Evolutionary conservation across 2,797 vertebrate genomes (phyloP).

Genomic region (Scarus forsteni): DNA sequence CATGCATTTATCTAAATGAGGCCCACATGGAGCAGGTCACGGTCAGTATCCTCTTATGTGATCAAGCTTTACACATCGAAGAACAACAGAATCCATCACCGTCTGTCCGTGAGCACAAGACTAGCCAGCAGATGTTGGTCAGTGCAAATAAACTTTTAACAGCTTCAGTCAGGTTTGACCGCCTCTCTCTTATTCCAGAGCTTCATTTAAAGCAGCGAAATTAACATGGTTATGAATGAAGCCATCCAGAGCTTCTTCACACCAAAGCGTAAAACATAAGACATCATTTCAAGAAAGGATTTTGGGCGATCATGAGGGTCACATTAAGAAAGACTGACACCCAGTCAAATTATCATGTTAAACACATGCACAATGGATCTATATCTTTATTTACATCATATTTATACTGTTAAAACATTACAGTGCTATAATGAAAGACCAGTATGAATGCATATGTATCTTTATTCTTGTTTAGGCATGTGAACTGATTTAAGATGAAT

Average conservation of each 20-base stretch:
- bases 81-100: not conserved
- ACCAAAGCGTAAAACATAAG: not conserved
- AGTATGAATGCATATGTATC: too few relatives aligned
- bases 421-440: too few relatives aligned
- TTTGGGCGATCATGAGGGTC: too few relatives aligned
- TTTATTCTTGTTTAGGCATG: too few relatives aligned
- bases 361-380: too few relatives aligned
- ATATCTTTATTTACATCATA: too few relatives aligned
- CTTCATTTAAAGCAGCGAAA: not conserved
- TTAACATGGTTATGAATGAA: not conserved
- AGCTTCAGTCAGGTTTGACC: not conserved
- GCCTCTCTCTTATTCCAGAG: not conserved
- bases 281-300: too few relatives aligned
- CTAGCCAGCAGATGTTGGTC: conserved; percentile 10
- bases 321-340: too few relatives aligned
- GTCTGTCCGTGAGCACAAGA: not conserved
- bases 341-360: too few relatives aligned
- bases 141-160: not conserved
- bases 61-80: conserved; percentile 1
- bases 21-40: conserved; percentile 1
- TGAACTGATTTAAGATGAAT: too few relatives aligned
- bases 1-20: conserved; percentile 18
- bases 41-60: not conserved
- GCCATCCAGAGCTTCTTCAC: conserved; percentile 7
- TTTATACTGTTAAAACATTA: too few relatives aligned